Conservation (phyloP, 2,113 vertebrate genomes). For the Hippocampus zosterae region DNA sequence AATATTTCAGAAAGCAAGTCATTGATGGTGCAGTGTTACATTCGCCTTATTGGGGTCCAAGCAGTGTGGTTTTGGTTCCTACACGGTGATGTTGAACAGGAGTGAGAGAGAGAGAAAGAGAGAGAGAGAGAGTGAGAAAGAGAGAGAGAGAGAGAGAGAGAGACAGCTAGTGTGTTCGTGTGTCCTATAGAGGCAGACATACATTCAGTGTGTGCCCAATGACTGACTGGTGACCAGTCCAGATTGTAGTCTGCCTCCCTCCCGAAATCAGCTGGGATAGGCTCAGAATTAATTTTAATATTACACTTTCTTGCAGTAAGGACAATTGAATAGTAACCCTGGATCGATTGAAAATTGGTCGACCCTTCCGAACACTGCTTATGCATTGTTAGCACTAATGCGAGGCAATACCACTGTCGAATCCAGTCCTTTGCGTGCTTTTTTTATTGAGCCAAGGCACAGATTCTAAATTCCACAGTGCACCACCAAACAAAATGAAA, state of each 20-base stretch:
- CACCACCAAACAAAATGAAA: not conserved
- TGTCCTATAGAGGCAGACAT: not conserved
- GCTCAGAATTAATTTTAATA: too few relatives aligned
- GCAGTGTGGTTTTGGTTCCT: not conserved
- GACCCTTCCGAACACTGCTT: not conserved
- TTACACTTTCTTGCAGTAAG: too few relatives aligned
- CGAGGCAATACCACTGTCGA: too few relatives aligned
- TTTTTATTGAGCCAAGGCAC: too few relatives aligned
- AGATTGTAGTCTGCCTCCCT: not conserved
- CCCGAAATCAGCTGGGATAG: not conserved
- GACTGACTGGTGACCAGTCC: not conserved
- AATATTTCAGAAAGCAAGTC: constrained; percentile 4
- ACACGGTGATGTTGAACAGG: not conserved
- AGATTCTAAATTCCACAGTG: not conserved
- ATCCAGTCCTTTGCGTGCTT: too few relatives aligned
- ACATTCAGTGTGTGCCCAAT: not conserved
- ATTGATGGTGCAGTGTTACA: not conserved
- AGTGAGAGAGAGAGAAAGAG: not conserved
- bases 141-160: too few relatives aligned
- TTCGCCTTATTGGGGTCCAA: not conserved
- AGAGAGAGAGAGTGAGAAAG: too few relatives aligned
- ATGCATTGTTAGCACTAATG: not conserved
- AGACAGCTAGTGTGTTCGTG: too few relatives aligned
- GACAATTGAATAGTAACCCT: too few relatives aligned
- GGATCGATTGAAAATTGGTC: not conserved